Evolutionary conservation across 2,888 invertebrate species (phyloP), one percentile per base, ranked within the genome.

Genomic region (Protonemura montana): DNA sequence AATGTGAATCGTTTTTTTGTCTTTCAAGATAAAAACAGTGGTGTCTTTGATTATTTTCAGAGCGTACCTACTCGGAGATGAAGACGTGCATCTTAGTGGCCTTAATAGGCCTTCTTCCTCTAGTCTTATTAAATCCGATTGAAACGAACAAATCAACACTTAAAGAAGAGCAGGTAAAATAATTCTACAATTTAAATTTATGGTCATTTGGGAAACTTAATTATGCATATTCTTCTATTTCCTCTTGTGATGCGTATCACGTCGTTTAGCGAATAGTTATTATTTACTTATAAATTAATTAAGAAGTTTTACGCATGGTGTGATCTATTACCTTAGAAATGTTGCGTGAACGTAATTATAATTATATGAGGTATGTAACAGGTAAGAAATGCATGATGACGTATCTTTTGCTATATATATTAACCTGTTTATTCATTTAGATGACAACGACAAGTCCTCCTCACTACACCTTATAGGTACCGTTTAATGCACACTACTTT

Each of bases 101-200:
- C 59, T 25, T 83, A 0, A 41, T 83, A 3, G 41, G 83, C 83
- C 42, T 83, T 16, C 83, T 83, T 25, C 83, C 83, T 28, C 28
- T 83, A 41, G 59, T 83, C 28, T 27, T 83, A 3, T 42, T 59
- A 26, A n/a, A 83, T n/a, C 83, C 83, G 21, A 83, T 83, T 21
- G 42, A 83, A 28, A 83, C 25, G 3, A 28, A 83, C 28, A 41
- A 83, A 42, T 25, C 83, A 26, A 41, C 83, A 13, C 41, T 83
- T 0, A 35, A 83, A 42, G 6, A 30, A 83, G 21, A 28, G n/a
- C 42, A 42, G 83, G 83, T 83, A 82, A 82, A n/a, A 78, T 27
- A 78, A 25, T 78, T 78, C 2, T 26, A 78, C 1, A 5, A 59
- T 59, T 59, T 2, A 21, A 21, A 59, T 59, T 3, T 21, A 59